A percentile compares a stretch with the other conserved stretches of the same genome.
phyloP scores from a whole-genome alignment of 1,140 invertebrate genomes.

The Solen grandis region DNA sequence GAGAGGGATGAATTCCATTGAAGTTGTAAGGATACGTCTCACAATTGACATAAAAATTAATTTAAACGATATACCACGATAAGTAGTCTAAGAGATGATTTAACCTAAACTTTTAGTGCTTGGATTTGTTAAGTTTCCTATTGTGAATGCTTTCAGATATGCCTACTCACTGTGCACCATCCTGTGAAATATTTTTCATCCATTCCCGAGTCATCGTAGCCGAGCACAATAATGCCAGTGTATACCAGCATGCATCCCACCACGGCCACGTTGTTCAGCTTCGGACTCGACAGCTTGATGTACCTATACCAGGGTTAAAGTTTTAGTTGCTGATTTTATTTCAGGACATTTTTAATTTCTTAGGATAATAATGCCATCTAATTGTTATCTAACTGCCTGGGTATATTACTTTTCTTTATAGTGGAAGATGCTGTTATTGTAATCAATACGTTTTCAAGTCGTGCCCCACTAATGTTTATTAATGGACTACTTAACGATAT shows the following conservation, averaged over 20 bases:
- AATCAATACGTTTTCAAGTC: too few species aligned
- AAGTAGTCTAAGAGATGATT: too few species aligned
- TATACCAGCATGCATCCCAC: conserved; percentile 81
- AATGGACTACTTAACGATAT: too few species aligned
- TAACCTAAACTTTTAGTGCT: too few species aligned
- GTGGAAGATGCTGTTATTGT: not conserved
- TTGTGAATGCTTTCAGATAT: too few species aligned
- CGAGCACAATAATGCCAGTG: conserved; percentile 83
- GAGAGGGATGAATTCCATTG: too few species aligned
- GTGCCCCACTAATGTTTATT: too few species aligned
- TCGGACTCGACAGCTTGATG: conserved; percentile 81
- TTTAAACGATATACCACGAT: too few species aligned
- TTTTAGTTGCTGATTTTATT: not conserved
- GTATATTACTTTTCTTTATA: not conserved
- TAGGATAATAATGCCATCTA: too few species aligned
- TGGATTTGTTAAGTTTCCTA: too few species aligned
- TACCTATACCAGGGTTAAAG: conserved; percentile 69
- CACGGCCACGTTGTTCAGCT: conserved; percentile 80
- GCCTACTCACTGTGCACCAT: conserved; percentile 89
- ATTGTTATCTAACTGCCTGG: not conserved
- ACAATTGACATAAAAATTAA: too few species aligned
- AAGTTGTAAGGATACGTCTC: too few species aligned
- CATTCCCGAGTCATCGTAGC: conserved; percentile 90
- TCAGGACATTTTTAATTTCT: not conserved
- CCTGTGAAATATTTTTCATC: conserved; percentile 86